These are phyloP conservation scores for Astreopora myriophthalma DNA, from an alignment of 64 coral and sea anemone species.

Conservation along the genomic window DNA sequence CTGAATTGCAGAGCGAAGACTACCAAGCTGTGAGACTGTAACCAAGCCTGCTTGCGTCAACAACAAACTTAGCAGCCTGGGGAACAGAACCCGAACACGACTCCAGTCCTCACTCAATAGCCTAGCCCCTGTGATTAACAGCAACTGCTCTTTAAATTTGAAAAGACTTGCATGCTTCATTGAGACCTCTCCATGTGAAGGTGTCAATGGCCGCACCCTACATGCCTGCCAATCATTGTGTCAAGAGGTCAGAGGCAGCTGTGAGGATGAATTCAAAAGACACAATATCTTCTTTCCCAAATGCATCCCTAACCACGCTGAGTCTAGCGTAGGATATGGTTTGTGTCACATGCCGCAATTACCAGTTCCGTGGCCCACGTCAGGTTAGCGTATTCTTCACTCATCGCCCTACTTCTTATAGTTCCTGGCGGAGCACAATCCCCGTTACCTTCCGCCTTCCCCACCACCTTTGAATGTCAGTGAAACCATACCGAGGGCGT, in stretches of 20 bases:
- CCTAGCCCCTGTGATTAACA: neutral
- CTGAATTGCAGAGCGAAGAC: neutral
- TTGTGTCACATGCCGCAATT: neutral
- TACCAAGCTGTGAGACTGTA: slow-evolving; percentile 14
- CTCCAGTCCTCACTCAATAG: neutral
- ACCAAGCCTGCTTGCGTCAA: slow-evolving; percentile 2
- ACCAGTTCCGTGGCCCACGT: neutral
- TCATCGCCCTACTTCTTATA: too few relatives aligned
- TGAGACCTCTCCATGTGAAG: neutral
- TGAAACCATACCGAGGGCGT: too few relatives aligned
- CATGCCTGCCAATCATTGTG: neutral
- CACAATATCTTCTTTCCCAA: neutral
- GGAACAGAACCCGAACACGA: neutral
- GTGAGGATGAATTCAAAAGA: neutral
- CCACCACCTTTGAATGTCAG: too few relatives aligned
- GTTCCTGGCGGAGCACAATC: too few relatives aligned
- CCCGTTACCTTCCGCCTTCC: too few relatives aligned
- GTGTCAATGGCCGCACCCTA: neutral
- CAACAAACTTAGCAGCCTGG: neutral
- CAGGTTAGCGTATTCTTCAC: neutral
- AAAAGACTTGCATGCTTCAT: neutral
- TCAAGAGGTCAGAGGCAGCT: neutral
- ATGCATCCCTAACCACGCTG: neutral
- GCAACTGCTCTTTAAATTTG: neutral
- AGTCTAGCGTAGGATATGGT: slow-evolving; percentile 2